A percentile compares a stretch with the other conserved stretches of the same genome.
These are phyloP conservation scores for Neosalanx taihuensis DNA, from an alignment of 2,797 vertebrate species.

Conservation along the genomic window DNA sequence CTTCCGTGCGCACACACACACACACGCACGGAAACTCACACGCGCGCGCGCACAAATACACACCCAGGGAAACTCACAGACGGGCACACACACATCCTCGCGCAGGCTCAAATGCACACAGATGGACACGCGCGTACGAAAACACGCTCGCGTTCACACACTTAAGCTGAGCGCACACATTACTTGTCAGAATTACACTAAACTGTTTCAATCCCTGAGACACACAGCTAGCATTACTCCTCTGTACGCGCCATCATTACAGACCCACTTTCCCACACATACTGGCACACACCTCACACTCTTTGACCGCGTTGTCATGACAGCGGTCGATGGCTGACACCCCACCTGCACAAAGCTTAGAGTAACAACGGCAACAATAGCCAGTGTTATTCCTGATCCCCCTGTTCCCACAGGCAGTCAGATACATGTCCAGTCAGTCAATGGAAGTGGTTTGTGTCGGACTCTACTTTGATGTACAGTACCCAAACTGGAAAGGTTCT, in stretches of 20 bases:
- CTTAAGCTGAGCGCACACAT: neutral
- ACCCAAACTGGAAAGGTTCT: too few species aligned
- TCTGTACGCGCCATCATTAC: slow-evolving; percentile 35
- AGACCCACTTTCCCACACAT: slow-evolving; percentile 12
- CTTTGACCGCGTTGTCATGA: slow-evolving; percentile 67
- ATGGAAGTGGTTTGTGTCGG: too few species aligned
- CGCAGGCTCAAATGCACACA: slow-evolving; percentile 5
- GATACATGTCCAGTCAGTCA: too few species aligned
- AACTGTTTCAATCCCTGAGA: neutral
- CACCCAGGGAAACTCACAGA: neutral
- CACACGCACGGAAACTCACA: slow-evolving; percentile 10
- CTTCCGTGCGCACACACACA: slow-evolving; percentile 60
- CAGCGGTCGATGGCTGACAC: slow-evolving; percentile 33
- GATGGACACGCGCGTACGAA: slow-evolving; percentile 31
- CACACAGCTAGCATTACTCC: slow-evolving; percentile 5
- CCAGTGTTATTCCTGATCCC: too few species aligned
- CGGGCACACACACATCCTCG: neutral
- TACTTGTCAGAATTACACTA: neutral
- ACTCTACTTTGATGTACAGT: too few species aligned
- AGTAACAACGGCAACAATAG: too few species aligned
- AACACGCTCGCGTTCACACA: slow-evolving; percentile 10
- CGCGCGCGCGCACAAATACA: neutral
- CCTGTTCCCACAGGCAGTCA: too few species aligned
- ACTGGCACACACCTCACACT: slow-evolving; percentile 28
- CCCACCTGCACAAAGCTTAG: slow-evolving; percentile 43